Conservation (phyloP, 2,113 vertebrate species). For the Clarias gariepinus region DNA sequence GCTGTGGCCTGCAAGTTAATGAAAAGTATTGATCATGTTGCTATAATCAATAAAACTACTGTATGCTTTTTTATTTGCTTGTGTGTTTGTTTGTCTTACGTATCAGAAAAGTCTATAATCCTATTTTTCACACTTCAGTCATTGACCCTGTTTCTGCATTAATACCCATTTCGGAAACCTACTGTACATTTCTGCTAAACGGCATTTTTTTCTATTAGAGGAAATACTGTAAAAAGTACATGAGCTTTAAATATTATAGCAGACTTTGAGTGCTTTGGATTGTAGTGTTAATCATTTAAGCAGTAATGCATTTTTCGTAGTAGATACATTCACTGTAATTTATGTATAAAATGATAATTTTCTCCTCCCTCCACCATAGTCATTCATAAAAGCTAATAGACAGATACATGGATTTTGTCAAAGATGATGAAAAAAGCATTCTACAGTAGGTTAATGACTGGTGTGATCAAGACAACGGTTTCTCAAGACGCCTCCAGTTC, state of each 20-base stretch:
- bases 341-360: not conserved
- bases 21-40: not conserved
- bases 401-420: not conserved
- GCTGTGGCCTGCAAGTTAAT: not conserved
- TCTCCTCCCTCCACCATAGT: not conserved
- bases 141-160: too few species aligned
- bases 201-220: not conserved
- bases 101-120: not conserved
- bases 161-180: too few species aligned
- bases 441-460: not conserved
- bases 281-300: not conserved
- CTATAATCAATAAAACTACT: not conserved
- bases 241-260: not conserved
- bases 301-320: not conserved
- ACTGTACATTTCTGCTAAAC: too few species aligned
- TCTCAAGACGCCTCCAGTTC: not conserved
- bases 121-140: not conserved
- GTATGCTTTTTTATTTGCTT: too few species aligned
- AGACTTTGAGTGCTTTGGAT: not conserved
- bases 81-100: too few species aligned
- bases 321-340: not conserved
- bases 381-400: not conserved
- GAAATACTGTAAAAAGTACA: not conserved
- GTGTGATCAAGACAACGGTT: not conserved
- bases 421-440: not conserved